Conservation (phyloP, 2,888 invertebrate genomes). For the Campoplex capitator region DNA sequence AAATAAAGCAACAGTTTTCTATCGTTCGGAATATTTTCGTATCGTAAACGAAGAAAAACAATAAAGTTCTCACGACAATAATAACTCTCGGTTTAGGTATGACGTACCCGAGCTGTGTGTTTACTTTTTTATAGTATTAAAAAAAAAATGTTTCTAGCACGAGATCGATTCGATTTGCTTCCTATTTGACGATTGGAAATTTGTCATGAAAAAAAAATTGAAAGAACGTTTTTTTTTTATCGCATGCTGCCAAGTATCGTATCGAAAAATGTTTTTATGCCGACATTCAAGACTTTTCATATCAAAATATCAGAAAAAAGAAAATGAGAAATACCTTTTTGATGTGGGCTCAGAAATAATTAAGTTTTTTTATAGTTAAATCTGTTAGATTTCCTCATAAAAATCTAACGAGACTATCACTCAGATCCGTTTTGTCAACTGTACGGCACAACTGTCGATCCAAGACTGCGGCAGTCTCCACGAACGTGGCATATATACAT, state of each 20-base stretch:
- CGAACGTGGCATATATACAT: slow-evolving; percentile 46
- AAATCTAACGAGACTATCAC: background rate
- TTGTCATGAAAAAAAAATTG: background rate
- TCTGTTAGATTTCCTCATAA: no score
- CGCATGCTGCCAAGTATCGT: background rate
- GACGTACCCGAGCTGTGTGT: no score
- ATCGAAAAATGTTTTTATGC: background rate
- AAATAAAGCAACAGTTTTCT: no score
- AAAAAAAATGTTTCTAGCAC: no score
- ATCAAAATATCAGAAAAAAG: background rate
- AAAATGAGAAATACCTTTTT: background rate
- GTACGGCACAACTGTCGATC: slow-evolving; percentile 6
- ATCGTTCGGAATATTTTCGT: background rate
- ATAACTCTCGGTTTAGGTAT: no score
- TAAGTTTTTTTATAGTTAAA: no score
- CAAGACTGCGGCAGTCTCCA: slow-evolving; percentile 27
- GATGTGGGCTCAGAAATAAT: background rate
- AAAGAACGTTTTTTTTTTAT: slow-evolving; percentile 2
- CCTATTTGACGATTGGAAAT: background rate
- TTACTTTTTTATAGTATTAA: no score
- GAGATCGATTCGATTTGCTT: background rate
- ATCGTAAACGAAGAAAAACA: background rate
- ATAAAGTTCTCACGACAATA: background rate
- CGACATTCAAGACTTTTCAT: background rate
- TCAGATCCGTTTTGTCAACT: background rate